phyloP scores from a whole-genome alignment of 92 coral and sea anemone species.

The Nematostella vectensis region DNA sequence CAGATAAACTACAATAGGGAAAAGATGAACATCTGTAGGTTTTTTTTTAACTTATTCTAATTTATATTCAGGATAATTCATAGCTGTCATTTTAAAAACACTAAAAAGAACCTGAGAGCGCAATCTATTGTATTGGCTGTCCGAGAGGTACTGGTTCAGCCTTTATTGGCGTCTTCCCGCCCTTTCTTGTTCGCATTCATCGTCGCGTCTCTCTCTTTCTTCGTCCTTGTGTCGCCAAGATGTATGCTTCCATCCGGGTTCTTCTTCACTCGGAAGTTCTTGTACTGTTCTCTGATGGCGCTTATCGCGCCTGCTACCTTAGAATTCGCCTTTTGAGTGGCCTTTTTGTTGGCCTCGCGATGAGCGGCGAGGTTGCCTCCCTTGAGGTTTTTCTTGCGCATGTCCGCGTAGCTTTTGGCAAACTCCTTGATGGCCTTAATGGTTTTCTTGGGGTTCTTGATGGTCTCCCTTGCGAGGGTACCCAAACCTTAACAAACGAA shows the following conservation, averaged over 20 bases:
- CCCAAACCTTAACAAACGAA: conserved; percentile 39
- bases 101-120: no score
- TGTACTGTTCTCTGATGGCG: conserved; percentile 63
- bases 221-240: conserved; percentile 60
- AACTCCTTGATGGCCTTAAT: conserved; percentile 22
- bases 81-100: no score
- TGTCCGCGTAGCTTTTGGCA: conserved; percentile 38
- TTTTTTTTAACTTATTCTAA: no score
- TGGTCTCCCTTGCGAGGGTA: conserved; percentile 29
- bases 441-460: conserved; percentile 27
- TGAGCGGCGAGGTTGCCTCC: conserved; percentile 56
- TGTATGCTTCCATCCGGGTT: conserved; percentile 45
- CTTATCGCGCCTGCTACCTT: conserved; percentile 55
- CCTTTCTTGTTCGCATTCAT: conserved; percentile 62
- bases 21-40: no score
- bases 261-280: conserved; percentile 36
- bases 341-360: conserved; percentile 47
- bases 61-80: no score
- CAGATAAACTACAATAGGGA: no score
- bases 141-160: no score
- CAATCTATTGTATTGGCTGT: no score
- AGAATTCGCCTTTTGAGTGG: conserved; percentile 33
- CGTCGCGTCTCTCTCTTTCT: conserved; percentile 33
- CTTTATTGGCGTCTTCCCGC: conserved; percentile 26
- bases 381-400: conserved; percentile 25